These are phyloP conservation scores for Calidris pygmaea DNA, from an alignment of 2,113 vertebrate genomes.

Conservation along the genomic window DNA sequence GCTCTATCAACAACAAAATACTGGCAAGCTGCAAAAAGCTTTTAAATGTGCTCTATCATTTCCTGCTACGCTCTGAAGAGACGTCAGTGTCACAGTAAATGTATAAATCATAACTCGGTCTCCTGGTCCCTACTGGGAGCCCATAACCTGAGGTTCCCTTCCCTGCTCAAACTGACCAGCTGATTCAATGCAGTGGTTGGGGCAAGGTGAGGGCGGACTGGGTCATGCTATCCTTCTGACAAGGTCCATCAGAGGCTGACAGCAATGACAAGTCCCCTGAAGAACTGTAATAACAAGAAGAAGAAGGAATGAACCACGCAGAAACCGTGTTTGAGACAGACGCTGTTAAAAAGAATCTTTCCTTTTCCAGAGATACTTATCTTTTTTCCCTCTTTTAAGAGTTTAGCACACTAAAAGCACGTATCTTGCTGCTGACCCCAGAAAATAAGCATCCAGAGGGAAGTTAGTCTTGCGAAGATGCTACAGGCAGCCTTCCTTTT, in stretches of 20 bases:
- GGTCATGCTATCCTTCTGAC: neutral
- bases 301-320: neutral
- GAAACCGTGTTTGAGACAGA: neutral
- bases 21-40: slow-evolving; percentile 6
- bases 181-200: neutral
- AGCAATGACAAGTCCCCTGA: neutral
- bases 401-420: neutral
- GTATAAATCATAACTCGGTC: neutral
- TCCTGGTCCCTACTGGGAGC: neutral
- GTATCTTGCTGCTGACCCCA: neutral
- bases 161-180: neutral
- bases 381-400: neutral
- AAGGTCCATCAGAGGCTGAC: neutral
- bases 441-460: neutral
- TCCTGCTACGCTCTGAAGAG: neutral
- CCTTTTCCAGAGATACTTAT: neutral
- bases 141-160: neutral
- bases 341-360: neutral
- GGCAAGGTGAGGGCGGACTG: neutral
- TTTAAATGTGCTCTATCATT: neutral
- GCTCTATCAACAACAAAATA: slow-evolving; percentile 2
- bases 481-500: neutral
- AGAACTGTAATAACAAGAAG: neutral
- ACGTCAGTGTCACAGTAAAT: neutral
- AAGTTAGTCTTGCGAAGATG: neutral